These are phyloP conservation scores for Pipra filicauda DNA, from an alignment of 2,113 vertebrate genomes.

Conservation along the genomic window DNA sequence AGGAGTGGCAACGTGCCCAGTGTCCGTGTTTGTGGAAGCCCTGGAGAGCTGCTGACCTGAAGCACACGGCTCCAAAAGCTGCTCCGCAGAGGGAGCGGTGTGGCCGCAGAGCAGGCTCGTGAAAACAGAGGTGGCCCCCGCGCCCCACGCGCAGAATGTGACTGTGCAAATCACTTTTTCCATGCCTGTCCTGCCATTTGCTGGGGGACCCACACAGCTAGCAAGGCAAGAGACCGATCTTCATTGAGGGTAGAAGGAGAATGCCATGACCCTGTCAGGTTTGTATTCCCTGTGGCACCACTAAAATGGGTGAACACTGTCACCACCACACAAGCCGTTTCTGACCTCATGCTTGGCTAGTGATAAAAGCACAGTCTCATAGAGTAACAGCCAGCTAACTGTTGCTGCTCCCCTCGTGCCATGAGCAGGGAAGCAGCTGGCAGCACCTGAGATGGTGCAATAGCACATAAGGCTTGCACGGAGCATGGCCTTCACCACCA, in stretches of 20 bases:
- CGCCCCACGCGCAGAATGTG: neutral
- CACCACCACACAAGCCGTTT: neutral
- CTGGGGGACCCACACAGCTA: neutral
- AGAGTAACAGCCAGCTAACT: neutral
- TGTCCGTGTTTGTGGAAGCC: neutral
- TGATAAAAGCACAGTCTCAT: neutral
- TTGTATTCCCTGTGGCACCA: neutral
- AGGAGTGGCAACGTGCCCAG: neutral
- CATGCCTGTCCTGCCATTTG: neutral
- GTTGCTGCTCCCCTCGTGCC: neutral
- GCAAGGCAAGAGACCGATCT: neutral
- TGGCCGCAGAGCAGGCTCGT: neutral
- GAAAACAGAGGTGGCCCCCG: neutral
- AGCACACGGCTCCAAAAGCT: neutral
- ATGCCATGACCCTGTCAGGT: neutral
- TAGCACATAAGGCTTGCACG: neutral
- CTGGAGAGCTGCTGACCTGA: neutral
- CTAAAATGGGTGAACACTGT: neutral
- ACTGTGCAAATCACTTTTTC: neutral
- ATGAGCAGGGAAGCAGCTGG: neutral
- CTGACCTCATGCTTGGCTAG: neutral
- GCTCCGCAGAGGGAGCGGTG: fast-evolving
- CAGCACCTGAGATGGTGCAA: neutral
- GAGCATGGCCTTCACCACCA: neutral
- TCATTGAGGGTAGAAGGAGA: neutral